These are phyloP conservation scores for Tetraneura akinire DNA, from an alignment of 1,140 invertebrate species.

Conservation along the genomic window DNA sequence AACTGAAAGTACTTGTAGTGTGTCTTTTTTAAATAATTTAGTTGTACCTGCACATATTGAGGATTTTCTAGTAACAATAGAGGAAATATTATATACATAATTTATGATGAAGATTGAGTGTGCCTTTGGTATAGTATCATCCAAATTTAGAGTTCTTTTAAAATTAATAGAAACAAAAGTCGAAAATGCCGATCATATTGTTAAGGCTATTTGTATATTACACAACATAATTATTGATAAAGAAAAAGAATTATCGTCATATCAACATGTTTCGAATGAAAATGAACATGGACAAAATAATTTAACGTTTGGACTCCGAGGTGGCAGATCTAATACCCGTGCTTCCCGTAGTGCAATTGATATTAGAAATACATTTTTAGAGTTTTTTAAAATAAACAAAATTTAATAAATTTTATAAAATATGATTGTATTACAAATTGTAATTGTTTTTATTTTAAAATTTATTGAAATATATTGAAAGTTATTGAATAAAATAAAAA, in stretches of 20 bases:
- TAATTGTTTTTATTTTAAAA: too few relatives aligned
- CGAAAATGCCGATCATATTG: conserved; percentile 5
- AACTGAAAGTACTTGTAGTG: neutral
- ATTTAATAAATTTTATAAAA: too few relatives aligned
- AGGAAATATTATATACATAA: too few relatives aligned
- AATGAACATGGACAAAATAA: conserved; percentile 1
- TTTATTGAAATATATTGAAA: too few relatives aligned
- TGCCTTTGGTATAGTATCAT: conserved; percentile 59
- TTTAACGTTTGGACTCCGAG: neutral
- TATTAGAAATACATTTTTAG: neutral
- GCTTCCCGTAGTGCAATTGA: neutral
- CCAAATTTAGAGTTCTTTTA: conserved; percentile 59
- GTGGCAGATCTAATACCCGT: neutral
- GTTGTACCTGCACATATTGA: neutral
- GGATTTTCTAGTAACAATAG: neutral
- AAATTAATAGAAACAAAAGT: conserved; percentile 47
- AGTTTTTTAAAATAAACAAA: neutral
- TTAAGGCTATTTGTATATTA: conserved; percentile 9
- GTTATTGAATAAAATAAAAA: too few relatives aligned
- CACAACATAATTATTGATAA: conserved; percentile 13
- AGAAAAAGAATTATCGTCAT: neutral
- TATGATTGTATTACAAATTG: too few relatives aligned
- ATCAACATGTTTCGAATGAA: neutral
- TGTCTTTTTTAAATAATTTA: neutral
- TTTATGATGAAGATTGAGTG: conserved; percentile 59